Evolutionary conservation across 2,113 vertebrate species (phyloP), one percentile per base, ranked within the genome.

Genomic region (Notothenia coriiceps): DNA sequence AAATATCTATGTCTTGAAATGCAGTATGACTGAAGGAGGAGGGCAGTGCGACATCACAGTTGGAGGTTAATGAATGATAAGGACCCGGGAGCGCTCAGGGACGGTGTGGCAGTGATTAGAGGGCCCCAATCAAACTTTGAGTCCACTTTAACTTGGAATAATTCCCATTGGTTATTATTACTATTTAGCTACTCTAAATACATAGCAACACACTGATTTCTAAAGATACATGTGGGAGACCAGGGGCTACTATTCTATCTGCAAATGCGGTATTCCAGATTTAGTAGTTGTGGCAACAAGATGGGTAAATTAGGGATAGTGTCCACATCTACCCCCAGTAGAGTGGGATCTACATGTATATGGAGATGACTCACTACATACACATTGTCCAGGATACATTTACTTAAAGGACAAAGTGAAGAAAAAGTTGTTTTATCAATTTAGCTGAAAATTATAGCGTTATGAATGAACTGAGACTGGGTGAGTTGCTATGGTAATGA

Each of bases 11-110:
- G 79, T 80, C 86, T 83, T 92, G 75, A 86, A 85, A 88, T 75
- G 60, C 74, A 74, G 72, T 70, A 79, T 82, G 91, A 90, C 79
- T 89, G 88, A 82, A 93, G 86, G 91, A 91, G 87, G 89, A 82
- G 67, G 80, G 74, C 64, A 72, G 69, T 80, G 86, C 52, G 47
- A 87, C 87, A 82, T 80, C 88, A 75, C 80, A 86, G 90, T 83
- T 90, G 77, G 87, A 95, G 96, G 96, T 97, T 97, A 98, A 98
- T 98, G 96, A 97, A 95, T 95, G 95, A 91, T 94, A 95, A 96
- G 92, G 94, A 92, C 91, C 79, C 80, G 63, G 70, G 77, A 88
- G 88, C 86, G 92, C 90, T 89, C 33, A 75, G 93, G 91, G 93
- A 94, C 83, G 84, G 29, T 77, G 83, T 78, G 86, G 70, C 81